Base-by-base conservation (phyloP, 2,888 invertebrate species). In the Heteromurus nitidus region DNA sequence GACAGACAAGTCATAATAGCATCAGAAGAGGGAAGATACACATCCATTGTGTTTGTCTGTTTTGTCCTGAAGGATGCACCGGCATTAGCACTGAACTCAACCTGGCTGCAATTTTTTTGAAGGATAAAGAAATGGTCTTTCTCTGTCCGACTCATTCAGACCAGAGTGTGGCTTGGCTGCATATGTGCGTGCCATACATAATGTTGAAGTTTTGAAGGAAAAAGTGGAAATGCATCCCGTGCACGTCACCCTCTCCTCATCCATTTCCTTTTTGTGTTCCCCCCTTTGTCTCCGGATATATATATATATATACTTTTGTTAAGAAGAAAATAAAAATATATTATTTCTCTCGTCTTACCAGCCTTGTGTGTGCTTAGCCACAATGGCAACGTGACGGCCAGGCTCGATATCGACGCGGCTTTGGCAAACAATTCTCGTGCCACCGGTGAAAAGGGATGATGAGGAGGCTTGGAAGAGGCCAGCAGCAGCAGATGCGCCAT, bases 291-390 rank as follows among this genome's bases (percentile, higher is more conserved):
- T 20, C 16, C 24, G 42, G 24, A 22, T 53, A 7, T n/a, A 30
- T 20, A 11, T 60, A 1, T 62, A 22, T 42, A 18, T 36, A 5
- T 72, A 11, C 22, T 18, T 68, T n/a, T n/a, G n/a, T n/a, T n/a
- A n/a, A n/a, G n/a, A n/a, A n/a, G 9, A 64, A 9, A n/a, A n/a
- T 9, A 62, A 22, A 18, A 69, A 26, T 36, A 9, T 36, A 36
- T 36, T 44, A 44, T 44, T 3, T 44, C 16, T n/a, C n/a, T 58
- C 22, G 22, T 24, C 92, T 92, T 88, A 95, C 94, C 94, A 95
- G 89, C 94, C 94, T 53, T 92, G 92, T 0, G 94, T 94, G 82
- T 94, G 92, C 88, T 94, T 94, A 0, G 94, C 94, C 7, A 94
- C 93, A 64, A 94, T 90, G 85, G 87, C 87, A 62, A 88, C 88